These are phyloP conservation scores for Chanos chanos DNA, from an alignment of 2,797 vertebrate genomes.

Conservation along the genomic window DNA sequence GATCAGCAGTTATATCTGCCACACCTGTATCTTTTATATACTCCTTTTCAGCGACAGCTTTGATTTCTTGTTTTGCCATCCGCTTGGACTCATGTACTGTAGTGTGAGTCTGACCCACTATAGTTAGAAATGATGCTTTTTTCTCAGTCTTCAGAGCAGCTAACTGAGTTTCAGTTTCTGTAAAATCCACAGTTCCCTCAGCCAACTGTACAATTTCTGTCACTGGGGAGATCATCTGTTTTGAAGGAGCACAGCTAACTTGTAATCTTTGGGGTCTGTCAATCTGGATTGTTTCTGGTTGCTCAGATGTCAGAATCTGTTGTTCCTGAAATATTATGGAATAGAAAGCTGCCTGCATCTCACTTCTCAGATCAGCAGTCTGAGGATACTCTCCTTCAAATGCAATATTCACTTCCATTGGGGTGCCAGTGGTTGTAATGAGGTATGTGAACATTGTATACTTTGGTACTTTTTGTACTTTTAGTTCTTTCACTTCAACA, in stretches of 20 bases:
- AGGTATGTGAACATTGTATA: slow-evolving; percentile 62
- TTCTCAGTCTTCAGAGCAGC: slow-evolving; percentile 59
- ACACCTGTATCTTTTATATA: slow-evolving; percentile 55
- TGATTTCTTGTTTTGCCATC: slow-evolving; percentile 51
- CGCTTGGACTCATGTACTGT: slow-evolving; percentile 50
- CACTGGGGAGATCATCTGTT: slow-evolving; percentile 53
- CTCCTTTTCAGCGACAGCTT: slow-evolving; percentile 37
- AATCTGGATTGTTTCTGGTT: slow-evolving; percentile 47
- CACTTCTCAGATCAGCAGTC: slow-evolving; percentile 69
- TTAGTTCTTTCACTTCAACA: slow-evolving; percentile 62
- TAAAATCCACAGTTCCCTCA: slow-evolving; percentile 56
- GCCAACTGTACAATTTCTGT: slow-evolving; percentile 55
- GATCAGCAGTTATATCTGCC: slow-evolving; percentile 38
- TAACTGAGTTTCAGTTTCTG: slow-evolving; percentile 45
- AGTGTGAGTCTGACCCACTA: slow-evolving; percentile 42
- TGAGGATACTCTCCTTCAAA: slow-evolving; percentile 68
- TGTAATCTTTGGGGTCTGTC: slow-evolving; percentile 52
- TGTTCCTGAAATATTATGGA: slow-evolving; percentile 78
- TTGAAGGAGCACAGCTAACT: slow-evolving; percentile 38
- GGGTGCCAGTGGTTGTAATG: slow-evolving; percentile 58
- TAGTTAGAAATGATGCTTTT: slow-evolving; percentile 48
- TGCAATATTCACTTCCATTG: slow-evolving; percentile 65
- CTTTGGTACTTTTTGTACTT: slow-evolving; percentile 58
- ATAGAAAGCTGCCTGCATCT: slow-evolving; percentile 75
- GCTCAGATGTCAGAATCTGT: slow-evolving; percentile 67